Evolutionary conservation across 2,888 invertebrate species (phyloP).

Genomic region (Ligdia adustata): DNA sequence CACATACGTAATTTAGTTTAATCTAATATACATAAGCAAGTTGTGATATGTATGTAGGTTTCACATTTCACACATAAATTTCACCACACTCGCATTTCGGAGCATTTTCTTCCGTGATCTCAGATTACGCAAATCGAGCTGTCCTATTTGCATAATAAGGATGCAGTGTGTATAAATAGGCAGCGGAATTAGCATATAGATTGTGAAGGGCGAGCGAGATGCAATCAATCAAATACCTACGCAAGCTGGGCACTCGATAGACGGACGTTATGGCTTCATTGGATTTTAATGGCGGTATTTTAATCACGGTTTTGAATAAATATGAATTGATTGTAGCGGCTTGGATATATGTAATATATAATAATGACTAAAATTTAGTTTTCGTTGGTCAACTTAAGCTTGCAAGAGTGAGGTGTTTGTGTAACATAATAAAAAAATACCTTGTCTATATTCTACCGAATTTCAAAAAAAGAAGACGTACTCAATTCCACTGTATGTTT

Average conservation of each 20-base stretch:
- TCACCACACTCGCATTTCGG: conserved; percentile 6
- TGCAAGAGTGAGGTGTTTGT: too few species aligned
- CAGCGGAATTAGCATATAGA: conserved; percentile 68
- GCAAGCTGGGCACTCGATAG: conserved; percentile 1
- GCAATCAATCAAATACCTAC: conserved; percentile 61
- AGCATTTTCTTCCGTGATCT: conserved; percentile 41
- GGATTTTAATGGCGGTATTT: background rate
- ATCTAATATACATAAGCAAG: too few species aligned
- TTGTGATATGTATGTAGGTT: background rate
- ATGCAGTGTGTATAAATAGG: conserved; percentile 45
- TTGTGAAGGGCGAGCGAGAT: conserved; percentile 57
- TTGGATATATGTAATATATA: too few species aligned
- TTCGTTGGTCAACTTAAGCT: too few species aligned
- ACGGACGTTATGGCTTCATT: background rate
- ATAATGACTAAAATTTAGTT: too few species aligned
- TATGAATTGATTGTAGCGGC: too few species aligned
- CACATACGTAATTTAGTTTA: background rate
- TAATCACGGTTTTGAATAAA: background rate
- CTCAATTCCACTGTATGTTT: too few species aligned
- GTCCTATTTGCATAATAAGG: conserved; percentile 69
- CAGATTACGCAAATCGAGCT: conserved; percentile 63
- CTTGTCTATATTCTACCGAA: too few species aligned
- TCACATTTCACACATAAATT: background rate
- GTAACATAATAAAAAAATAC: too few species aligned
- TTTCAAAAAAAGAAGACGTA: too few species aligned